These are phyloP conservation scores for Neosalanx taihuensis DNA, from an alignment of 2,797 vertebrate genomes.

Conservation along the genomic window DNA sequence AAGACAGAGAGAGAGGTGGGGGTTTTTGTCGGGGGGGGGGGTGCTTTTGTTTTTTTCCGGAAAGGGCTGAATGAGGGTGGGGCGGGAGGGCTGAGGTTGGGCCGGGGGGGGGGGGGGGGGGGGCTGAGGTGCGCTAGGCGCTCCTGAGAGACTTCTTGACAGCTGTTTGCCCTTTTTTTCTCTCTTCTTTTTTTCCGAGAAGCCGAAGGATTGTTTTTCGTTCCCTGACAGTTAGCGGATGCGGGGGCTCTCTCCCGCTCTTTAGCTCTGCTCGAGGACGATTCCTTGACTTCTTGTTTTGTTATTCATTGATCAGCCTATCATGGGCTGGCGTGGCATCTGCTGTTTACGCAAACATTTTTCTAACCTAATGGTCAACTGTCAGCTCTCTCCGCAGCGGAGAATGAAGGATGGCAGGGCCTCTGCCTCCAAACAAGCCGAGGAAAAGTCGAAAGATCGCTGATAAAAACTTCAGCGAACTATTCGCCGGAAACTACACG, in stretches of 20 bases:
- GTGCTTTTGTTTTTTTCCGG: slow-evolving; percentile 19
- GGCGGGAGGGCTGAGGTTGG: no score
- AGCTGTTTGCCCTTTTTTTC: slow-evolving; percentile 51
- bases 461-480: no score
- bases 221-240: slow-evolving; percentile 59
- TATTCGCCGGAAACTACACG: no score
- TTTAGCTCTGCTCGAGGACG: slow-evolving; percentile 32
- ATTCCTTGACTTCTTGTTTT: slow-evolving; percentile 59
- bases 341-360: slow-evolving; percentile 46
- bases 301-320: slow-evolving; percentile 62
- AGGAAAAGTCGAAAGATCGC: no score
- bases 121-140: slow-evolving; percentile 24
- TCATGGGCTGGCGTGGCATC: slow-evolving; percentile 31
- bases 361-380: background rate
- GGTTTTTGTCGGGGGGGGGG: slow-evolving; percentile 36
- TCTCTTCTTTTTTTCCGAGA: slow-evolving; percentile 52
- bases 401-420: background rate
- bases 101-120: no score
- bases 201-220: slow-evolving; percentile 52
- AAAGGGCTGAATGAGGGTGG: slow-evolving; percentile 3
- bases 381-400: background rate
- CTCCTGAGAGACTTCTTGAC: slow-evolving; percentile 68
- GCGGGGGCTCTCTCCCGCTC: slow-evolving; percentile 53
- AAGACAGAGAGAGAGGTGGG: slow-evolving; percentile 41
- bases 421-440: background rate